Base-by-base conservation (phyloP, 37 sponge, comb jelly and placozoan species). In the Amphimedon queenslandica region DNA sequence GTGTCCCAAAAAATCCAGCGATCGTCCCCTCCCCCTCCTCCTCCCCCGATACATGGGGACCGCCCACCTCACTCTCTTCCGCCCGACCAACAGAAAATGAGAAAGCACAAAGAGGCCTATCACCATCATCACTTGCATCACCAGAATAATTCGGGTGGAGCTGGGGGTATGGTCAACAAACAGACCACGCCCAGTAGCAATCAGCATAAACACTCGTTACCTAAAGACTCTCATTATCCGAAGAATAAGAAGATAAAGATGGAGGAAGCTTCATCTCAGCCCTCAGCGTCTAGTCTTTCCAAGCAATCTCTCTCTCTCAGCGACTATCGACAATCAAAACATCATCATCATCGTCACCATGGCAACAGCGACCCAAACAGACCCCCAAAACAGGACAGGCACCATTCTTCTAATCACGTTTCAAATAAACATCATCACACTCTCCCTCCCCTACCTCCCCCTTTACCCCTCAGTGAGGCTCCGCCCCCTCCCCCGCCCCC, bases 311-410 rank as follows among this genome's bases (percentile, higher is more conserved):
- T 60, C 27, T 25, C 61, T 25, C 61, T 60, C 21, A n/a, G 27
- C 5, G 61, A 60, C 27, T 60, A 60, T 60, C 61, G 61, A 5
- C 61, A n/a, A 5, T 47, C 53, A 18, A 60, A 60, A n/a, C 61
- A n/a, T 25, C 61, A 60, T 25, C 53, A 47, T 18, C 53, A 47
- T 13, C 53, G 13, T 8, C 53, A 47, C 13, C 13, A 18, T 47
- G 53, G 13, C 53, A 13, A 47, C 8, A 47, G 13, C 8, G 13
- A 47, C 8, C 8, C 8, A 13, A 47, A 13, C 13, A 47, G 13
- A 18, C 13, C 13, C 53, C 13, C 13, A 47, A 18, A 47, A 18
- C 13, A 47, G 13, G 13, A 47, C 53, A 47, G 53, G 13, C 8
- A 8, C 53, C 53, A 47, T 47, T 47, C 8, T 13, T 47, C 53